Evolutionary conservation across 1,140 invertebrate species (phyloP).

Genomic region (Tetragonula clypearis): DNA sequence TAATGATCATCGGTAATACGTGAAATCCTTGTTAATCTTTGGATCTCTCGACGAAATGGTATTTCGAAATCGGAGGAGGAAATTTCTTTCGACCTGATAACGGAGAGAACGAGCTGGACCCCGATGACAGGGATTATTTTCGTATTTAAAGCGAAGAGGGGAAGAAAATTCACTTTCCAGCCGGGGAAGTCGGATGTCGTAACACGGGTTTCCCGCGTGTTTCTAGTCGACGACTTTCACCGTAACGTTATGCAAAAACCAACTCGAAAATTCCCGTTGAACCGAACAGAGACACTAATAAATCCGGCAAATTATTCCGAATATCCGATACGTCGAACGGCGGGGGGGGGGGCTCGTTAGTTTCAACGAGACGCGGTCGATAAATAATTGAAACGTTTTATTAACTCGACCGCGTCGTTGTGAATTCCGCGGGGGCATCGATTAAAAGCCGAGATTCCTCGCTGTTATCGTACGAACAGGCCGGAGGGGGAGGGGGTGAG

Average conservation of each 20-base stretch:
- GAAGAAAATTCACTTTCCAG: conserved; percentile 23
- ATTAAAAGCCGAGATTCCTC: background rate
- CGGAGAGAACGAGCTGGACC: too few relatives aligned
- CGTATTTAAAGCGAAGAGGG: background rate
- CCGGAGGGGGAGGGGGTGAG: too few relatives aligned
- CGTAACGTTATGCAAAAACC: conserved; percentile 28
- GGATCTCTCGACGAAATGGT: too few relatives aligned
- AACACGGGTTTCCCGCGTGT: background rate
- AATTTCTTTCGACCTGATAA: too few relatives aligned
- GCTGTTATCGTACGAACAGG: background rate
- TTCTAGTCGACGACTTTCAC: conserved; percentile 13
- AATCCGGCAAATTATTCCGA: background rate
- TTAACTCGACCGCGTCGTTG: background rate
- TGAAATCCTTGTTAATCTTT: too few relatives aligned
- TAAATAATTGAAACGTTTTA: conserved; percentile 2
- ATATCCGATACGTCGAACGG: background rate
- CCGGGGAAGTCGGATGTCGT: background rate
- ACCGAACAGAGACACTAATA: background rate
- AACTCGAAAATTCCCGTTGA: conserved; percentile 7
- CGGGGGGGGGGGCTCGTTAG: background rate
- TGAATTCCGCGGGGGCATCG: background rate
- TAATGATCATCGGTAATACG: too few relatives aligned
- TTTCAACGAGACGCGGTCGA: background rate
- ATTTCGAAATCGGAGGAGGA: too few relatives aligned
- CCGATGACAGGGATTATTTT: too few relatives aligned